Base-by-base conservation (phyloP, 2,113 vertebrate species). In the Proterorhinus semilunaris region DNA sequence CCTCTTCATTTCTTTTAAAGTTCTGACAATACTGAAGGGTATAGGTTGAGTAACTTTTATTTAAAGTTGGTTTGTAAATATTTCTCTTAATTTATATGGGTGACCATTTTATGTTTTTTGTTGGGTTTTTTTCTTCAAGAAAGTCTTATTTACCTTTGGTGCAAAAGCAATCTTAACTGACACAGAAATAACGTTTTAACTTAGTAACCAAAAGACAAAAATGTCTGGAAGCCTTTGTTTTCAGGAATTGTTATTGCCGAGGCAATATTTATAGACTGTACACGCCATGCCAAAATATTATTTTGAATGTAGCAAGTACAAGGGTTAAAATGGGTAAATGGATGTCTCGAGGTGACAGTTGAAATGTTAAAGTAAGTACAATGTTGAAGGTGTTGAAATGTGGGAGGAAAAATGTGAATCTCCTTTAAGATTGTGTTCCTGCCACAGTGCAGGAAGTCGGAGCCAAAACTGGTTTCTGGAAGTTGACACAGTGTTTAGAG, bases 51-150 rank as follows among this genome's bases (percentile, higher is more conserved):
- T 74, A 62, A 72, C 53, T 83, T 82, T 81, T 79, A 78, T 82
- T 92, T 89, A 90, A 91, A 89, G 52, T 89, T 84, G 80, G 80
- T 89, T 62, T 93, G 93, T 92, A 93, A 75, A 93, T 91, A 91
- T 89, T 87, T 78, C 74, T 75, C 46, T 88, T 93, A 77, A 92
- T 92, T 92, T 92, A 93, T 93, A 83, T 84, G 87, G 87, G 84
- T 89, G 87, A 83, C 82, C 77, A 77, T 88, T 86, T 69, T 75
- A 16, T 79, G 48, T 10, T 64, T 54, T 17, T 54, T 55, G 21
- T 21, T 21, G 21, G n/a, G 8, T 55, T 27, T 55, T 17, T 16
- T 61, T 69, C 11, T 67, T 69, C 76, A 0, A 49, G 53, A 54
- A 68, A 74, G 83, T 92, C 82, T 91, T 91, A 83, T 76, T 74